phyloP scores from a whole-genome alignment of 2,113 vertebrate genomes.

The Pachycephala philippinensis region DNA sequence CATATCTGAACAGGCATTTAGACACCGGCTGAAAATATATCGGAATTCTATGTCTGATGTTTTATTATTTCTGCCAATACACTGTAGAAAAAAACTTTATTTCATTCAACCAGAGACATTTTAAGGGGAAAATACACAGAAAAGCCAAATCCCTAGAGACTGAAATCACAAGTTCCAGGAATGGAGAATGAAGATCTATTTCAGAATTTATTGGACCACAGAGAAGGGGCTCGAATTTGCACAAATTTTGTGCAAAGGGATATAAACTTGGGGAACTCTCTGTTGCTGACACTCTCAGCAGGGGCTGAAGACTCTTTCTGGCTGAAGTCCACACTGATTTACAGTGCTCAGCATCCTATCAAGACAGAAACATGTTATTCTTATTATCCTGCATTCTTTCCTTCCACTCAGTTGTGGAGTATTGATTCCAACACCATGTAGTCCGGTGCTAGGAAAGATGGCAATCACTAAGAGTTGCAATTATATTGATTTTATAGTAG shows the following conservation, averaged over 20 bases:
- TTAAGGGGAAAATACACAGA: not conserved
- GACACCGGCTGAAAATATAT: not conserved
- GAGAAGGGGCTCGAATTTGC: not conserved
- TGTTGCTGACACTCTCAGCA: conserved; percentile 33
- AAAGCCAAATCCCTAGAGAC: not conserved
- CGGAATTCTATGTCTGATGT: not conserved
- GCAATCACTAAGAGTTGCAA: not conserved
- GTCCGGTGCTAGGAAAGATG: not conserved
- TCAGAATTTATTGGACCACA: conserved; percentile 20
- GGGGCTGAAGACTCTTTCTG: conserved; percentile 24
- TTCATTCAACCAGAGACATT: not conserved
- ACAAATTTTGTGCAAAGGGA: conserved; percentile 10
- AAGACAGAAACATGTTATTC: conserved; percentile 37
- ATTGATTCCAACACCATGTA: not conserved
- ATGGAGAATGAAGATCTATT: not conserved
- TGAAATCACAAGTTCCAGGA: conserved; percentile 1
- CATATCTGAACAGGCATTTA: not conserved
- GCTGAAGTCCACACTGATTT: conserved; percentile 41
- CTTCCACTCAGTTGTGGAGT: not conserved
- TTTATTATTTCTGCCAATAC: conserved; percentile 8
- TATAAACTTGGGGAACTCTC: conserved; percentile 4
- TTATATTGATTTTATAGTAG: not conserved
- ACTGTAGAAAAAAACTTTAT: not conserved
- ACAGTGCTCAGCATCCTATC: conserved; percentile 40
- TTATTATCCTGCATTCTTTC: conserved; percentile 30